Evolutionary conservation across 1,140 invertebrate species (phyloP), one percentile per base, ranked within the genome.

Genomic region (Zaprionus kolodkinae): DNA sequence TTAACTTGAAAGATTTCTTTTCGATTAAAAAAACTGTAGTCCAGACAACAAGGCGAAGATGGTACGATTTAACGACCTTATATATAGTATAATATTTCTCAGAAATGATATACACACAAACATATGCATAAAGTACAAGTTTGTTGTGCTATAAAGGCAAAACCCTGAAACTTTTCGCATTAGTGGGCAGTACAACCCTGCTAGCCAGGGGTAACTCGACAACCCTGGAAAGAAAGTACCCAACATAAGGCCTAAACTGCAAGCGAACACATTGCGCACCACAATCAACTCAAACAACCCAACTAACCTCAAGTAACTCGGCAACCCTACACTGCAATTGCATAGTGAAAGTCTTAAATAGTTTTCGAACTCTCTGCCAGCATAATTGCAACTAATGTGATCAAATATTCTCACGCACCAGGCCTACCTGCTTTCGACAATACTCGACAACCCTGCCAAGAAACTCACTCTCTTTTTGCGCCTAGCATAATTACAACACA

Each of bases 1-100:
- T n/a, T 55, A 50, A 33, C 78, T 75, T 78, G 35, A 71, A 78
- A 55, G 70, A 21, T 66, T 75, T 78, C 82, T 7, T 50, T 50
- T 10, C 71, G 69, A 81, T 81, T 81, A 81, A 80, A 21, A 21
- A 79, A 81, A 35, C 70, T 43, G 55, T 62, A 65, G 69, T 38
- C 69, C 17, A 12, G 33, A 45, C 57, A 30, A 60, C 25, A 4
- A 2, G 25, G 25, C 25, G 25, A 27, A 27, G 1, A 27, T 27
- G 1, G 25, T 30, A 30, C 21, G 21, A 21, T 21, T 21, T 21
- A 21, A 21, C 21, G 21, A 21, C 21, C 2, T 2, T 21, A 21
- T 21, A 21, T 21, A 21, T 21, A 21, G 21, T 21, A 21, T 21
- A 21, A 21, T 21, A 21, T 21, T 21, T 1, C 21, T 30, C 27